Evolutionary conservation across 2,113 vertebrate genomes (phyloP).

Genomic region (Agapornis roseicollis): DNA sequence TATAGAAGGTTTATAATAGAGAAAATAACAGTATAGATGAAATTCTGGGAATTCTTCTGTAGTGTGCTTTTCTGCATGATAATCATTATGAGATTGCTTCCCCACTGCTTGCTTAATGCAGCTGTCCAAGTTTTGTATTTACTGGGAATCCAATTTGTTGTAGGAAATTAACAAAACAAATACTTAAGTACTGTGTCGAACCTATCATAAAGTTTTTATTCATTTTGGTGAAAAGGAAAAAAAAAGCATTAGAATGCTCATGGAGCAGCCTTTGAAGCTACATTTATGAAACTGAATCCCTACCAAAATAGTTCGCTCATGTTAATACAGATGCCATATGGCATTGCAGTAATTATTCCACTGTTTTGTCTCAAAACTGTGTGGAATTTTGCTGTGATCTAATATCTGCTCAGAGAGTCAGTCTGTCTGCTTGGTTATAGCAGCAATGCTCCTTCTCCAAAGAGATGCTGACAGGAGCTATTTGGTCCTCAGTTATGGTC

Average conservation of each 20-base stretch:
- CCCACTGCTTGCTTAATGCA: constrained; percentile 76
- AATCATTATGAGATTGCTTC: constrained; percentile 75
- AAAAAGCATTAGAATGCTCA: constrained; percentile 34
- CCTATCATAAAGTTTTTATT: constrained; percentile 75
- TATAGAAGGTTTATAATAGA: constrained; percentile 77
- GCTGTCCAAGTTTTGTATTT: constrained; percentile 77
- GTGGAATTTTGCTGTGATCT: background rate
- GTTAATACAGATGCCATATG: constrained; percentile 7
- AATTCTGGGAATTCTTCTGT: constrained; percentile 77
- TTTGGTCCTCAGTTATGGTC: background rate
- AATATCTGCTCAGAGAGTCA: background rate
- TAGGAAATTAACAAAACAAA: constrained; percentile 83
- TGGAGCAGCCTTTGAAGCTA: constrained; percentile 64
- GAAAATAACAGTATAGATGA: constrained; percentile 78
- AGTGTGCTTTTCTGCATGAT: constrained; percentile 68
- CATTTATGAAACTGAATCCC: constrained; percentile 72
- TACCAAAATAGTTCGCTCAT: constrained; percentile 62
- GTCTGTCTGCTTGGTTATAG: background rate
- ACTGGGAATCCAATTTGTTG: constrained; percentile 77
- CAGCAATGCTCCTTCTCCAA: background rate
- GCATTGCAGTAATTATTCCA: background rate
- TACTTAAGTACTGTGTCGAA: constrained; percentile 70
- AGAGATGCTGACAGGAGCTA: background rate
- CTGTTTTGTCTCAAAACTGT: background rate
- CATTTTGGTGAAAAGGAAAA: constrained; percentile 58